phyloP scores from a whole-genome alignment of 2,888 invertebrate genomes.

The Nomada ferruginata region DNA sequence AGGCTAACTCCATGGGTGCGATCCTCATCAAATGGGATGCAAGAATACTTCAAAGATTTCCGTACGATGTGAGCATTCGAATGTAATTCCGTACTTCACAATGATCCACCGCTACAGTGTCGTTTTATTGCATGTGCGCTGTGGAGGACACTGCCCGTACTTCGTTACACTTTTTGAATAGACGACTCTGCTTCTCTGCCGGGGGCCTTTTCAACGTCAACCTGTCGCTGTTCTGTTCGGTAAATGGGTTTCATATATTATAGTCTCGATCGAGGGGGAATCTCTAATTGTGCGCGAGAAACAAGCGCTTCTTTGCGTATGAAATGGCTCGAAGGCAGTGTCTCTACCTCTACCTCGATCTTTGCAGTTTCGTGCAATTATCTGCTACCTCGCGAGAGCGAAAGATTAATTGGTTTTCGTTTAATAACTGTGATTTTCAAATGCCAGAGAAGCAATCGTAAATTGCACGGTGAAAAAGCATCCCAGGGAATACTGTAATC shows the following conservation, averaged over 20 bases:
- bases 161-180: conserved; percentile 75
- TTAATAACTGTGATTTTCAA: conserved; percentile 10
- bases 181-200: conserved; percentile 78
- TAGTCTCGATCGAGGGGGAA: neutral
- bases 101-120: too few relatives aligned
- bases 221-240: conserved; percentile 77
- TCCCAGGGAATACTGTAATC: neutral
- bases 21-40: conserved; percentile 75
- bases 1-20: conserved; percentile 77
- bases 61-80: conserved; percentile 43
- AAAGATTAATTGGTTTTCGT: conserved; percentile 35
- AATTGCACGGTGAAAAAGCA: conserved; percentile 12
- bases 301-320: neutral
- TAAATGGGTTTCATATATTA: conserved; percentile 61
- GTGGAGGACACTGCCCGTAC: conserved; percentile 35
- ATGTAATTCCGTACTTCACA: neutral
- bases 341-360: neutral
- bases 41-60: conserved; percentile 25
- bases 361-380: neutral
- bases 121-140: neutral
- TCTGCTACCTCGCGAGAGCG: neutral
- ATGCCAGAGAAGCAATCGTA: neutral
- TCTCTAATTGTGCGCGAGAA: neutral
- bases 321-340: neutral
- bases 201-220: conserved; percentile 80